Evolutionary conservation across 2,888 invertebrate genomes (phyloP).

Genomic region (Urechis unicinctus): DNA sequence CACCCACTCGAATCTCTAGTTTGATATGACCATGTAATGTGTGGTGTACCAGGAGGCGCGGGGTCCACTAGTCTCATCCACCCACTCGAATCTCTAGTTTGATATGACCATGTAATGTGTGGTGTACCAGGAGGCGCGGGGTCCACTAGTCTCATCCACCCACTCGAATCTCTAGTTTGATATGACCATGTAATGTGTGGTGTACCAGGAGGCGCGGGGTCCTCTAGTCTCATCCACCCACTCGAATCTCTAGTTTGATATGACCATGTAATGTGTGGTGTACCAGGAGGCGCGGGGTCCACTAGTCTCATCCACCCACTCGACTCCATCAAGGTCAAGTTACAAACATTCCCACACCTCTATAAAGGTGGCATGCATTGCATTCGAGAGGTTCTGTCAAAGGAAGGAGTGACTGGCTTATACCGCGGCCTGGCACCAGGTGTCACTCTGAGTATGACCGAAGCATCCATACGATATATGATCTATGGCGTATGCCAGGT

Average conservation of each 20-base stretch:
- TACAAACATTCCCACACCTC: slow-evolving; percentile 7
- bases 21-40: too few relatives aligned
- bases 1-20: too few relatives aligned
- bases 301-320: slow-evolving; percentile 4
- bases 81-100: too few relatives aligned
- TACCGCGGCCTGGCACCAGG: slow-evolving; percentile 5
- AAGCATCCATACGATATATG: slow-evolving; percentile 8
- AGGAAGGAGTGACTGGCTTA: slow-evolving; percentile 5
- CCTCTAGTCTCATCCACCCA: too few relatives aligned
- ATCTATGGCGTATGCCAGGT: slow-evolving; percentile 9
- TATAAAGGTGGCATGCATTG: slow-evolving; percentile 7
- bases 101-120: too few relatives aligned
- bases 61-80: too few relatives aligned
- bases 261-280: background rate
- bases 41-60: too few relatives aligned
- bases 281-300: slow-evolving; percentile 7
- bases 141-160: too few relatives aligned
- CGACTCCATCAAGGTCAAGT: slow-evolving; percentile 7
- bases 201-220: too few relatives aligned
- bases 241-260: background rate
- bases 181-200: too few relatives aligned
- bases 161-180: too few relatives aligned
- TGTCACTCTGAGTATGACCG: slow-evolving; percentile 8
- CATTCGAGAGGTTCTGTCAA: slow-evolving; percentile 4
- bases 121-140: too few relatives aligned